Conservation (phyloP, 2,797 vertebrate genomes). For the Betta splendens region DNA sequence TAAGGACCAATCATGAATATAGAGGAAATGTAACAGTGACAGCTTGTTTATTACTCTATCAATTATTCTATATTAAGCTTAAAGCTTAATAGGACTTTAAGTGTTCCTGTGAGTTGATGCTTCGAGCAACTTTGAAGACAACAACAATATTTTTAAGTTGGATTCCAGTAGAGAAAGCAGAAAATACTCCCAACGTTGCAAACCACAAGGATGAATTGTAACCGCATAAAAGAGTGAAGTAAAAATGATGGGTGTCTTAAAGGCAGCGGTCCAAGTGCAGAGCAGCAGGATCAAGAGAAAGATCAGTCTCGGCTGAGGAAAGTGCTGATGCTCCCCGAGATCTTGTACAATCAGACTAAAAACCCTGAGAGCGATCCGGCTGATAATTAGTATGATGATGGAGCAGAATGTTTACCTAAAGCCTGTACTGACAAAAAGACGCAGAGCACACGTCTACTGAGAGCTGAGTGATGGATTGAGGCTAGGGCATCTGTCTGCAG, state of each 20-base stretch:
- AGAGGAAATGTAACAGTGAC: neutral
- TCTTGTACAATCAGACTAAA: constrained; percentile 31
- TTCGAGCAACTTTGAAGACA: neutral
- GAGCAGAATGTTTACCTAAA: constrained; percentile 5
- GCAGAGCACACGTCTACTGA: constrained; percentile 1
- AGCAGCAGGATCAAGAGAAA: constrained; percentile 31
- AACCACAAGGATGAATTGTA: neutral
- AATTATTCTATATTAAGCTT: neutral
- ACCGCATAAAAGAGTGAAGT: constrained; percentile 11
- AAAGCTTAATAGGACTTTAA: neutral
- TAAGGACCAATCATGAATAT: too few species aligned
- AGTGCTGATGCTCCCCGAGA: constrained; percentile 11
- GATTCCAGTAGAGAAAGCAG: neutral
- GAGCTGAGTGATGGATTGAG: constrained; percentile 13
- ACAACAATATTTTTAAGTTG: neutral
- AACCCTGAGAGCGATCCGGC: constrained; percentile 9
- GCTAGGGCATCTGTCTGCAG: constrained; percentile 11
- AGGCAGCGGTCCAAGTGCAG: constrained; percentile 27
- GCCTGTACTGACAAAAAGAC: neutral
- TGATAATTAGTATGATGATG: constrained; percentile 27
- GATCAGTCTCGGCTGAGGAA: constrained; percentile 17
- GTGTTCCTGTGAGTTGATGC: neutral
- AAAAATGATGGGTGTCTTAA: constrained; percentile 34
- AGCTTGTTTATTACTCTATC: neutral
- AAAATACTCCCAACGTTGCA: neutral